A percentile compares a stretch with the other conserved stretches of the same genome.
phyloP scores from a whole-genome alignment of 2,797 vertebrate species.

The Coregonus ussuriensis region DNA sequence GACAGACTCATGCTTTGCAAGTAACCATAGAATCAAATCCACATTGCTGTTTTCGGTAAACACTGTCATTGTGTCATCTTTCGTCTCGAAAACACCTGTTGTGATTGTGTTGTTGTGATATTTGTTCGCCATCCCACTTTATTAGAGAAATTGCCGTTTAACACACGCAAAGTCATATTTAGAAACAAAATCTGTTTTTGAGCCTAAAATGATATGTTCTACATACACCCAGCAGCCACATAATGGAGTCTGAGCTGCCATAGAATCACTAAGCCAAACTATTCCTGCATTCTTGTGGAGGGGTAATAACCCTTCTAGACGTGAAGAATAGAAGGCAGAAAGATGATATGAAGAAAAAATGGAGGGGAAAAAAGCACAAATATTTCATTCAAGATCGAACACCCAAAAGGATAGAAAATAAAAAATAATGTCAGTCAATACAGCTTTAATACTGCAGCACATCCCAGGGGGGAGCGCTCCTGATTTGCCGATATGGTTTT shows the following conservation, averaged over 20 bases:
- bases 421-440: constrained; percentile 65
- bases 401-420: constrained; percentile 51
- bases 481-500: constrained; percentile 75
- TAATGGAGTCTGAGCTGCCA: not conserved
- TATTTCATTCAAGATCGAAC: constrained; percentile 58
- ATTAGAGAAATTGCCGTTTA: not conserved
- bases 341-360: not conserved
- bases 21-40: constrained; percentile 4
- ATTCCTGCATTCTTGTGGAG: not conserved
- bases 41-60: not conserved
- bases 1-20: not conserved
- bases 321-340: constrained; percentile 7
- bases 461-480: constrained; percentile 57
- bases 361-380: constrained; percentile 35
- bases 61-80: not conserved
- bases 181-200: not conserved
- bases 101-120: not conserved
- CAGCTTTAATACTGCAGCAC: constrained; percentile 56
- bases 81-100: not conserved
- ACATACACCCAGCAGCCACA: constrained; percentile 14
- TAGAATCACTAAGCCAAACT: constrained; percentile 20
- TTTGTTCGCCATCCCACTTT: not conserved
- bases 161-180: not conserved
- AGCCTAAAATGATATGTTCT: not conserved
- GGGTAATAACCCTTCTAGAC: not conserved